These are phyloP conservation scores for Lanius collurio DNA, from an alignment of 2,113 vertebrate genomes.

Conservation along the genomic window DNA sequence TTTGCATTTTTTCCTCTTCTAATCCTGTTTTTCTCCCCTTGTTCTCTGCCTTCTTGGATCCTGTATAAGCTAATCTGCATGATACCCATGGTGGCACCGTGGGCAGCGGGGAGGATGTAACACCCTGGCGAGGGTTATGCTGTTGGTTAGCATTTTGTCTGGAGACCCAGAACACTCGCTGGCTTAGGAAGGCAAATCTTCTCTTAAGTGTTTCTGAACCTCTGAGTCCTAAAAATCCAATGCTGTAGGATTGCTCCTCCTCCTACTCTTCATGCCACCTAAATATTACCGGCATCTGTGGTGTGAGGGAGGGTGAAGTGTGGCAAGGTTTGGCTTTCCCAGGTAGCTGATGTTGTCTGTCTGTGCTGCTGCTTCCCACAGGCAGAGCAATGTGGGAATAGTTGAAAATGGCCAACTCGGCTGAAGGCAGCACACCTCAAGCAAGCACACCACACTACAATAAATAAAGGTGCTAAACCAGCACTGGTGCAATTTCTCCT, in stretches of 20 bases:
- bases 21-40: conserved; percentile 39
- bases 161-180: neutral
- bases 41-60: neutral
- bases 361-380: neutral
- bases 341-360: neutral
- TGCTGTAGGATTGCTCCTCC: fast-evolving
- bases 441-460: neutral
- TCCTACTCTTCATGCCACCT: neutral
- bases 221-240: neutral
- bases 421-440: neutral
- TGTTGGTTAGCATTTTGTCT: neutral
- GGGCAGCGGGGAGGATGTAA: neutral
- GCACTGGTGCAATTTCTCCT: neutral
- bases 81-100: neutral
- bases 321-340: neutral
- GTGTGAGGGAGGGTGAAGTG: neutral
- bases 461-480: neutral
- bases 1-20: neutral
- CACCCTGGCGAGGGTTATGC: neutral
- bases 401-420: neutral
- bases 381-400: neutral
- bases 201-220: neutral
- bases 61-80: neutral
- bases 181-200: neutral
- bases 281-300: neutral